phyloP scores from a whole-genome alignment of 1,140 invertebrate genomes.

The Drosophila seguyi region DNA sequence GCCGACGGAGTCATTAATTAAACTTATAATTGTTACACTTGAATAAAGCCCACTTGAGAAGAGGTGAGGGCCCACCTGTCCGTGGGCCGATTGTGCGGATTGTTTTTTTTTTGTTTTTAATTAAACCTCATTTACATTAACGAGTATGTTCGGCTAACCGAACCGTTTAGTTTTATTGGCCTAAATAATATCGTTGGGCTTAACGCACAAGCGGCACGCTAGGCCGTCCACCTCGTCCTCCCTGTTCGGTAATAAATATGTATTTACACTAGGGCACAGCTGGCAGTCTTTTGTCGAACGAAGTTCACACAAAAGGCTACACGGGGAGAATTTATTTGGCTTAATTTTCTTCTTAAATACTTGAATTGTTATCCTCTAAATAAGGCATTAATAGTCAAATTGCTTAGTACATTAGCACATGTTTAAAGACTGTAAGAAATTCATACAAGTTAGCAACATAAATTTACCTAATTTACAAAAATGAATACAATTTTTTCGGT shows the following conservation, averaged over 20 bases:
- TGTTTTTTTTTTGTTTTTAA: slow-evolving; percentile 51
- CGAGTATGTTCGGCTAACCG: slow-evolving; percentile 55
- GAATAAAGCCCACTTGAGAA: slow-evolving; percentile 13
- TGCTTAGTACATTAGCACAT: too few relatives aligned
- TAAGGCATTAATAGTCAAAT: background rate
- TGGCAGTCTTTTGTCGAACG: slow-evolving; percentile 52
- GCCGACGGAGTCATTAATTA: slow-evolving; percentile 42
- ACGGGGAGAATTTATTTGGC: background rate
- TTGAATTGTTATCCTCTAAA: background rate
- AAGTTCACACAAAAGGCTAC: slow-evolving; percentile 31
- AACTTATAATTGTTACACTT: slow-evolving; percentile 48
- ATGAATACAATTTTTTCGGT: background rate
- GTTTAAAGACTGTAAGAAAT: background rate
- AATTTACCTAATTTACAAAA: background rate
- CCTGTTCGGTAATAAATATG: slow-evolving; percentile 6
- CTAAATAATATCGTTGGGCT: slow-evolving; percentile 66
- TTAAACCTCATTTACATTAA: slow-evolving; percentile 55
- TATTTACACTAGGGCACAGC: slow-evolving; percentile 52
- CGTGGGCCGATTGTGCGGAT: slow-evolving; percentile 22
- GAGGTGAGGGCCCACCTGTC: slow-evolving; percentile 17
- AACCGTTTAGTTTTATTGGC: slow-evolving; percentile 71
- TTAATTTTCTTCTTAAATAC: rapidly evolving
- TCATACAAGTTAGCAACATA: background rate
- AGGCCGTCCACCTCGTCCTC: slow-evolving; percentile 23
- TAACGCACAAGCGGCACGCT: slow-evolving; percentile 58